A percentile compares a stretch with the other conserved stretches of the same genome.
Conservation (phyloP, 2,797 vertebrate genomes). For the Poecile montanus region DNA sequence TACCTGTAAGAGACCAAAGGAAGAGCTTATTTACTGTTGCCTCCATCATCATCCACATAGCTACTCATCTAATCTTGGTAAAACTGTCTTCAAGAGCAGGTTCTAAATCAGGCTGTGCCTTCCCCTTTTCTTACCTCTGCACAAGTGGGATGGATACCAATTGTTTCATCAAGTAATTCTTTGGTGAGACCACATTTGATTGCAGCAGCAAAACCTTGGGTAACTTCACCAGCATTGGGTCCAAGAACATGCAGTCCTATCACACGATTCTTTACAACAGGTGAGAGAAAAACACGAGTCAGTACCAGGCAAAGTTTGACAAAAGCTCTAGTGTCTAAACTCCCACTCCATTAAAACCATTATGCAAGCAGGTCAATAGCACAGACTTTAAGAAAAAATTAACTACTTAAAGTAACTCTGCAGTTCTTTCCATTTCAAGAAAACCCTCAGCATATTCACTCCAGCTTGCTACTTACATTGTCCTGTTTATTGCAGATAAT, state of each 20-base stretch:
- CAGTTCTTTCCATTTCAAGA: background rate
- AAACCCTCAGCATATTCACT: background rate
- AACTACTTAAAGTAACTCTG: background rate
- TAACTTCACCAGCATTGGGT: slow-evolving; percentile 95
- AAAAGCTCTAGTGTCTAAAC: background rate
- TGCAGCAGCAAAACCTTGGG: slow-evolving; percentile 91
- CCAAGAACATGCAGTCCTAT: slow-evolving; percentile 94
- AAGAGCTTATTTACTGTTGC: background rate
- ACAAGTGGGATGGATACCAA: slow-evolving; percentile 96
- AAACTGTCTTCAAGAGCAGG: background rate
- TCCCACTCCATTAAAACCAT: background rate
- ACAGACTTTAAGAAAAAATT: background rate
- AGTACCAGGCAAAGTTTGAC: background rate
- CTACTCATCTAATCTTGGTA: background rate
- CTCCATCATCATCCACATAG: background rate
- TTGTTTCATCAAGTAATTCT: slow-evolving; percentile 87
- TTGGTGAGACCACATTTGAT: slow-evolving; percentile 96
- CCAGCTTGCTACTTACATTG: slow-evolving; percentile 76
- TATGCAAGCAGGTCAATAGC: background rate
- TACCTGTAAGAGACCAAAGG: slow-evolving; percentile 74
- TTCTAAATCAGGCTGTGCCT: background rate
- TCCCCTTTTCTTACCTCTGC: slow-evolving; percentile 83
- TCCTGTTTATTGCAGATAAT: slow-evolving; percentile 91
- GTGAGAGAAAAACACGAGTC: background rate
- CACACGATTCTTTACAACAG: slow-evolving; percentile 83